A percentile compares a stretch with the other conserved stretches of the same genome.
Evolutionary conservation across 2,888 invertebrate species (phyloP).

Genomic region (Aricia artaxerxes): DNA sequence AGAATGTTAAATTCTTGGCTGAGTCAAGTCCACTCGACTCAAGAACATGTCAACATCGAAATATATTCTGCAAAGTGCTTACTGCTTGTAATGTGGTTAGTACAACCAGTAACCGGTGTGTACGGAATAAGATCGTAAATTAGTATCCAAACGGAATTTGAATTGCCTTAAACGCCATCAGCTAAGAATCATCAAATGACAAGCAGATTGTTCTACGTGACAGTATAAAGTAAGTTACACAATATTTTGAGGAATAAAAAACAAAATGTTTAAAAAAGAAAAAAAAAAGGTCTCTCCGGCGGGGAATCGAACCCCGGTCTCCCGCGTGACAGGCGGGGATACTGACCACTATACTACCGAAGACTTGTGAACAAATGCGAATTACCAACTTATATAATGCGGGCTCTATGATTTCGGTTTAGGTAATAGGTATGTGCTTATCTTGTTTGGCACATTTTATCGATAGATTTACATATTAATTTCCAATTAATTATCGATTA

Average conservation of each 20-base stretch:
- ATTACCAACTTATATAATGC: neutral
- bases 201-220: neutral
- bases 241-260: neutral
- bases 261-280: neutral
- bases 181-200: neutral
- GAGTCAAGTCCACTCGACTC: neutral
- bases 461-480: neutral
- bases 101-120: neutral
- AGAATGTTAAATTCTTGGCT: neutral
- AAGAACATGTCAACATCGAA: constrained; percentile 9
- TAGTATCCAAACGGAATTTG: neutral
- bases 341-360: constrained; percentile 82
- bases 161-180: neutral
- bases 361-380: constrained; percentile 45
- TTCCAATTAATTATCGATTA: neutral
- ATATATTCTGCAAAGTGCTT: neutral
- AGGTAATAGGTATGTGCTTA: neutral
- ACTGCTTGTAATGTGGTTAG: neutral
- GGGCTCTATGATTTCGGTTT: neutral
- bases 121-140: neutral
- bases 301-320: constrained; percentile 82
- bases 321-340: constrained; percentile 82
- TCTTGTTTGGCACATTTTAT: neutral
- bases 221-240: no score
- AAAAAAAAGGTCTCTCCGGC: constrained; percentile 55